phyloP scores from a whole-genome alignment of 2,113 vertebrate genomes.

The Phaethornis superciliosus region DNA sequence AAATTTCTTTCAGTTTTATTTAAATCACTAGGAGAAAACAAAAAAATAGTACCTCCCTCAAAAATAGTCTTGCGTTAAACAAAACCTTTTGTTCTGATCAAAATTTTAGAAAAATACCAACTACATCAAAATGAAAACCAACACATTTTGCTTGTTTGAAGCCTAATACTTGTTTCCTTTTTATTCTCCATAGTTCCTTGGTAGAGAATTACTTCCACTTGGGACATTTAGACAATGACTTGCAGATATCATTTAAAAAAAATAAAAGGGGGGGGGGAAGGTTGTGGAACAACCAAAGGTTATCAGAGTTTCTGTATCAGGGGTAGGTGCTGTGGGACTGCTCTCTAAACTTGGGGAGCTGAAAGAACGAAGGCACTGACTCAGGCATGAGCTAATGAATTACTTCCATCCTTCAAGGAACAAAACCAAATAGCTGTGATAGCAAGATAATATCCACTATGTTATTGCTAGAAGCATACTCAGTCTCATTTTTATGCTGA shows the following conservation, averaged over 20 bases:
- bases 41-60: background rate
- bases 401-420: slow-evolving; percentile 44
- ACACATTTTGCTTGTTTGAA: background rate
- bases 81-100: background rate
- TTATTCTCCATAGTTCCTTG: background rate
- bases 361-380: background rate
- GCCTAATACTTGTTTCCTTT: background rate
- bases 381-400: background rate
- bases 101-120: background rate
- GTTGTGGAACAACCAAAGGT: background rate
- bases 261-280: no score
- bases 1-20: background rate
- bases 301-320: background rate
- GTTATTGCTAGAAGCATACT: slow-evolving; percentile 4
- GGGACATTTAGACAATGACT: background rate
- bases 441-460: background rate
- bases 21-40: background rate
- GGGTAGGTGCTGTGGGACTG: background rate
- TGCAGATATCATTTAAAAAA: background rate
- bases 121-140: background rate
- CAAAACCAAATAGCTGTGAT: slow-evolving; percentile 3
- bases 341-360: background rate
- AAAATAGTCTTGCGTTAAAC: background rate
- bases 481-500: background rate
- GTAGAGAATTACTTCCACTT: background rate